Conservation (phyloP, 2,888 invertebrate species). For the Leptura quadrifasciata region DNA sequence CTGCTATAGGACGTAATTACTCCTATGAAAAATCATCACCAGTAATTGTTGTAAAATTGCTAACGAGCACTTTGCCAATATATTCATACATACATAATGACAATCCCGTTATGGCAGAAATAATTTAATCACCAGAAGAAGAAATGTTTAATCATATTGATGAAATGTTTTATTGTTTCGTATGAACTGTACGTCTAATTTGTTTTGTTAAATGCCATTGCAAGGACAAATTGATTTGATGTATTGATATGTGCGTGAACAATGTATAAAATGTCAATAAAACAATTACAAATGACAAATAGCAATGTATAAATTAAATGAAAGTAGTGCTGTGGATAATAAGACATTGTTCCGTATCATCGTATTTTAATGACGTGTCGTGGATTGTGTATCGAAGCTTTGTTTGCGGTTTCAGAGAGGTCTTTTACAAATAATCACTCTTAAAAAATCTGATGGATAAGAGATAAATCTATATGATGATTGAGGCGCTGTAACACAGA, state of each 20-base stretch:
- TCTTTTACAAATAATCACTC: neutral
- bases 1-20: no score
- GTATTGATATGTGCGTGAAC: constrained; percentile 33
- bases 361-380: constrained; percentile 16
- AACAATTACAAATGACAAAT: constrained; percentile 37
- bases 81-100: neutral
- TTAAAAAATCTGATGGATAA: neutral
- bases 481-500: neutral
- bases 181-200: constrained; percentile 25
- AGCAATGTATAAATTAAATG: constrained; percentile 29
- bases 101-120: neutral
- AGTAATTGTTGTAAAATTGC: no score
- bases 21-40: no score
- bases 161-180: constrained; percentile 33
- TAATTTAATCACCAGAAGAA: constrained; percentile 19
- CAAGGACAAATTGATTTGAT: constrained; percentile 38
- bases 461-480: neutral
- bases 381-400: constrained; percentile 9
- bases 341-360: constrained; percentile 21
- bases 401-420: neutral
- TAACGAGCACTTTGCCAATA: neutral
- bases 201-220: constrained; percentile 26
- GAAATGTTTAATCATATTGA: constrained; percentile 25
- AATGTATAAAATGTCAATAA: constrained; percentile 36
- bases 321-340: constrained; percentile 22